These are phyloP conservation scores for Ernsta delagoae DNA, from an alignment of 2,888 invertebrate genomes.

Conservation along the genomic window DNA sequence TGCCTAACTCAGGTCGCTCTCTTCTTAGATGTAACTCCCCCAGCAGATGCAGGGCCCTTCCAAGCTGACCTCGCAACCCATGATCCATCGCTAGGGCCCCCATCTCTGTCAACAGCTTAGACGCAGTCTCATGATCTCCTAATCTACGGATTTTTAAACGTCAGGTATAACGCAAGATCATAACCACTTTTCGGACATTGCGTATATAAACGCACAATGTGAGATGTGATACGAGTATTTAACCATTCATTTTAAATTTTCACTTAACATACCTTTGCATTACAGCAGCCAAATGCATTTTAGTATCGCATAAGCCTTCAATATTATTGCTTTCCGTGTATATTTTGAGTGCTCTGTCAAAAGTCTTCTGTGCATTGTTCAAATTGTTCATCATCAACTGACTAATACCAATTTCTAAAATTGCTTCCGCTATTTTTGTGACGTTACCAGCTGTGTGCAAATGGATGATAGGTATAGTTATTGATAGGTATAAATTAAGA, in stretches of 20 bases:
- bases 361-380: constrained; percentile 77
- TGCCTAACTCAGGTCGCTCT: constrained; percentile 72
- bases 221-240: too few relatives aligned
- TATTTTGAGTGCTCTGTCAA: constrained; percentile 75
- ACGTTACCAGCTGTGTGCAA: constrained; percentile 67
- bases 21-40: constrained; percentile 74
- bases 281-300: constrained; percentile 82
- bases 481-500: too few relatives aligned
- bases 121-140: constrained; percentile 67
- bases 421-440: constrained; percentile 77
- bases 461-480: neutral
- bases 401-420: constrained; percentile 81
- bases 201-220: too few relatives aligned
- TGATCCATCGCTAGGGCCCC: constrained; percentile 72
- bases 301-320: constrained; percentile 78
- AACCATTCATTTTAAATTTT: neutral
- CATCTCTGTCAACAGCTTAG: constrained; percentile 72
- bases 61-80: constrained; percentile 63
- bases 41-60: constrained; percentile 70
- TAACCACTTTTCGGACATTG: too few relatives aligned
- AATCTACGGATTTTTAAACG: constrained; percentile 50
- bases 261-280: constrained; percentile 69
- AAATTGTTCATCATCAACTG: constrained; percentile 76
- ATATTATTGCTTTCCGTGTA: constrained; percentile 62
- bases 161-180: too few relatives aligned